These are phyloP conservation scores for Synergus itoensis DNA, from an alignment of 2,888 invertebrate genomes.

Conservation along the genomic window DNA sequence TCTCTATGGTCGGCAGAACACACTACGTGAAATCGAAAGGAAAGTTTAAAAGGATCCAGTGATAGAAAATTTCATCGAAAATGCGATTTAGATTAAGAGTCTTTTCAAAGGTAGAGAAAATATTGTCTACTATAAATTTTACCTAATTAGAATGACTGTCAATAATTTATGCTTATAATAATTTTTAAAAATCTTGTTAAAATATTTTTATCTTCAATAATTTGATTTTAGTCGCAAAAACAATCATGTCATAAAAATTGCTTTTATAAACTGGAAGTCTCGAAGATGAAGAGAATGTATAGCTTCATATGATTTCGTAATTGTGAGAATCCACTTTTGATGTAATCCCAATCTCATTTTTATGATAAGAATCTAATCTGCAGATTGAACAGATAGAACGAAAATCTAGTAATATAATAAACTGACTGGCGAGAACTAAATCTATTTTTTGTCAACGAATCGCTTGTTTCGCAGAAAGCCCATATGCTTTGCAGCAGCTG, in stretches of 20 bases:
- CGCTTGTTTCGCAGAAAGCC: constrained; percentile 30
- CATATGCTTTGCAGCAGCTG: constrained; percentile 36
- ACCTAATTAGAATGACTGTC: neutral
- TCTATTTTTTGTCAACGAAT: constrained; percentile 37
- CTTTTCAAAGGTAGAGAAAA: neutral
- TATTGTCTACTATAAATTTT: neutral
- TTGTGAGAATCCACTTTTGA: no score
- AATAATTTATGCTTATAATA: no score
- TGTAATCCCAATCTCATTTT: no score
- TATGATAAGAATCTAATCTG: no score
- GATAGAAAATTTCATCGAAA: neutral
- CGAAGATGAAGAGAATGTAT: no score
- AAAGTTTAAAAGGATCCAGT: neutral
- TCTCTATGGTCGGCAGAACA: neutral
- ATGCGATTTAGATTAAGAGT: neutral
- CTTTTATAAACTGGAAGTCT: no score
- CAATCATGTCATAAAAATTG: no score
- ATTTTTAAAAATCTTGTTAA: no score
- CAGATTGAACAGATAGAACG: neutral
- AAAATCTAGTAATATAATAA: neutral
- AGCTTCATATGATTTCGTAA: no score
- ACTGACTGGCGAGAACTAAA: neutral
- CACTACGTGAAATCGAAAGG: neutral
- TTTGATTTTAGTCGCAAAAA: no score
- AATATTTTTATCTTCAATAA: no score